Base-by-base conservation (phyloP, 1,140 invertebrate species). In the Nephotettix cincticeps region DNA sequence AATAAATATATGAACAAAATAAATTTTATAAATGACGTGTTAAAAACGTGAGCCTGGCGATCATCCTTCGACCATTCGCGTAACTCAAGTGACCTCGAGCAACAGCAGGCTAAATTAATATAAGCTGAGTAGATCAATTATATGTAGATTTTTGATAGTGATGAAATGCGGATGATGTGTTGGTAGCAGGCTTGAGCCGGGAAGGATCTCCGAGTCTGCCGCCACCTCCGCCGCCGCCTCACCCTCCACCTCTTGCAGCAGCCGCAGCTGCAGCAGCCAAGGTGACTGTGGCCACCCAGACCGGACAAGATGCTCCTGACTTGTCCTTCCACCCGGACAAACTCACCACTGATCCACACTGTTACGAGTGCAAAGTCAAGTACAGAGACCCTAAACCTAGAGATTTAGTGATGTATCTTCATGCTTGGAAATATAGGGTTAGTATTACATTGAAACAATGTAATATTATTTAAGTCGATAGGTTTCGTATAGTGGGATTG, bases 351-450 rank as follows among this genome's bases (percentile, higher is more conserved):
- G 94, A 97, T 78, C 88, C 90, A 1, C 90, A 96, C 78, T 99
- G 96, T 83, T 92, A 93, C 79, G 93, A 97, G 80, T 98, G 96
- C 81, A 93, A 93, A 80, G 90, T 94, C 14, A 86, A 93, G 65
- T 97, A 95, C 82, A 84, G 91, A 70, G 96, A 99, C 80, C 96
- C 96, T 0, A 90, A 92, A 70, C 92, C 94, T 0, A 88, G 91
- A 71, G 93, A 98, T 79, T 85, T 98, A 19, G 90, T 97, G 70
- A 97, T 99, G 93, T 98, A 96, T 81, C 86, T 99, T 17, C 96
- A 98, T 82, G 95, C 95, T 19, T 93, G 94, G 75, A 78, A 78
- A 43, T 79, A 76, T 47, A 70, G 71, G 69, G 76, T 78, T 25
- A 78, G 73, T 32, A 54, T 14, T 36, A 4, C 32, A 36, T n/a